These are phyloP conservation scores for Drosophila lacicola DNA, from an alignment of 2,888 invertebrate genomes.

Conservation along the genomic window DNA sequence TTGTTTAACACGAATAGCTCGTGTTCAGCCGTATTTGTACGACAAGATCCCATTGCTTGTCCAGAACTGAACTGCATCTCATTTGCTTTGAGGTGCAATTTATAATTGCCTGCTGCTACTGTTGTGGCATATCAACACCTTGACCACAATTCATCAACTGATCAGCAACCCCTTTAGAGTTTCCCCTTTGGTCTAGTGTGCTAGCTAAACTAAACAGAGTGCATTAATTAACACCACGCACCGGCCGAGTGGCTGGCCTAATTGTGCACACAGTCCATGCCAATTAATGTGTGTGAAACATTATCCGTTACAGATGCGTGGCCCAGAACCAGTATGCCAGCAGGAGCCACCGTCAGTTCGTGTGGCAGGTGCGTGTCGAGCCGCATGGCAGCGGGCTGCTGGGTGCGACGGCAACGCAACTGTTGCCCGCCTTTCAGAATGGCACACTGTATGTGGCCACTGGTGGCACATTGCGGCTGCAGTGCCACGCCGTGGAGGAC, in stretches of 20 bases:
- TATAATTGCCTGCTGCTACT: conserved; percentile 39
- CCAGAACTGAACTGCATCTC: not conserved
- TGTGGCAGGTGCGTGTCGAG: conserved; percentile 74
- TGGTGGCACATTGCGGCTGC: conserved; percentile 74
- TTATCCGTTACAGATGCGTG: conserved; percentile 85
- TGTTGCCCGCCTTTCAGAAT: conserved; percentile 83
- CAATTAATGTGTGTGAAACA: conserved; percentile 48
- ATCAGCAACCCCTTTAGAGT: conserved; percentile 12
- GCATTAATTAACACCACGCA: conserved; percentile 72
- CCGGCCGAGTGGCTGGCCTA: conserved; percentile 55
- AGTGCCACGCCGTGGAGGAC: conserved; percentile 76
- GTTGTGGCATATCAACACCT: conserved; percentile 70
- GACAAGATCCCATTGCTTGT: not conserved
- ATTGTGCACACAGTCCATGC: conserved; percentile 58
- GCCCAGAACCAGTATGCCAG: conserved; percentile 86
- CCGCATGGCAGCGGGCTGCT: conserved; percentile 24
- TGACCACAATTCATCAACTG: conserved; percentile 49
- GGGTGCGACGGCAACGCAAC: conserved; percentile 52
- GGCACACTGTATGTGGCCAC: conserved; percentile 78
- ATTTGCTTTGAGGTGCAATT: conserved; percentile 28
- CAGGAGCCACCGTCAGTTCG: conserved; percentile 82
- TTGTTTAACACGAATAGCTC: not conserved
- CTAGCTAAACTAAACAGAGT: conserved; percentile 3
- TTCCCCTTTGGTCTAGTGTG: conserved; percentile 8
- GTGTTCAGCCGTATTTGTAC: not conserved